phyloP scores from a whole-genome alignment of 2,888 invertebrate genomes.

The Leptopilina myrica region DNA sequence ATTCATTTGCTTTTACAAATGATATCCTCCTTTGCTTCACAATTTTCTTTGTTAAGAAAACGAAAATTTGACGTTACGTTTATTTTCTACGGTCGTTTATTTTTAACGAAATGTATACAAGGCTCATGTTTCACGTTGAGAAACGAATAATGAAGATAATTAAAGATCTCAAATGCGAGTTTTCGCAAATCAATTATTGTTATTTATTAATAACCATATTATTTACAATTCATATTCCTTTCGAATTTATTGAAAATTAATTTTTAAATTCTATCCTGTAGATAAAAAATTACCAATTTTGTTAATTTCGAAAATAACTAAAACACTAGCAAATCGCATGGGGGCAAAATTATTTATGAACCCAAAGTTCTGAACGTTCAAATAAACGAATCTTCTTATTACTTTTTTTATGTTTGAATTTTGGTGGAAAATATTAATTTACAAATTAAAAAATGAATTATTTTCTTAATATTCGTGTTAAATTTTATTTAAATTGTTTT shows the following conservation, averaged over 20 bases:
- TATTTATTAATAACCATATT: neutral
- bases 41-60: neutral
- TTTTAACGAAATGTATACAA: conserved; percentile 11
- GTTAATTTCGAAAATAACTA: neutral
- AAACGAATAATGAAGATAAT: conserved; percentile 31
- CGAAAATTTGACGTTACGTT: conserved; percentile 10
- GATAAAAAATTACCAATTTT: no score
- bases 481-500: no score
- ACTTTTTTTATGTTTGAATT: no score
- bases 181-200: conserved; percentile 10
- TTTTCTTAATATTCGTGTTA: no score
- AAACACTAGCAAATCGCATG: no score
- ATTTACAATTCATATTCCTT: neutral
- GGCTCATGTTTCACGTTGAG: neutral
- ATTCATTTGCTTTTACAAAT: conserved; percentile 17
- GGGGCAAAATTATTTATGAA: no score
- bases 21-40: neutral
- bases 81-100: conserved; percentile 28
- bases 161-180: conserved; percentile 40
- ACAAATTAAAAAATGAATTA: no score
- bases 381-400: no score
- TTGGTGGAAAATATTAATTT: no score
- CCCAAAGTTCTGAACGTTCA: no score
- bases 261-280: no score
- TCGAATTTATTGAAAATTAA: neutral